phyloP scores from a whole-genome alignment of 2,113 vertebrate species.

The Chroicocephalus ridibundus region DNA sequence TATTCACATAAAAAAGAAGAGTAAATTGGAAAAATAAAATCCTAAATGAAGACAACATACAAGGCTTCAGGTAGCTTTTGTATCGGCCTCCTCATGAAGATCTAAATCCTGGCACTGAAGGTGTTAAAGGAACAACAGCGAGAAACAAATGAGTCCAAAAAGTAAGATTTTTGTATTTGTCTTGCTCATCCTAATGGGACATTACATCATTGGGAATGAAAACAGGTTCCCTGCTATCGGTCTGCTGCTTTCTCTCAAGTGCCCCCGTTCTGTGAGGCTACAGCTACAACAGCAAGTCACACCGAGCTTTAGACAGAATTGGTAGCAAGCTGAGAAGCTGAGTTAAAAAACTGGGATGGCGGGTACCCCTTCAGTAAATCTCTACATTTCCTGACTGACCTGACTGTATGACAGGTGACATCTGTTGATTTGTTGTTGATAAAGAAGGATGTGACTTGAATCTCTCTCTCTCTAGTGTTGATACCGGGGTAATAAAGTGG shows the following conservation, averaged over 20 bases:
- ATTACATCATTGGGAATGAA: background rate
- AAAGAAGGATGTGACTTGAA: slow-evolving; percentile 95
- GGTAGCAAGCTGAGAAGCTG: background rate
- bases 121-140: background rate
- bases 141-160: background rate
- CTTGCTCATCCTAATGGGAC: background rate
- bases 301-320: background rate
- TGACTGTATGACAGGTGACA: slow-evolving; percentile 93
- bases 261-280: fast-evolving
- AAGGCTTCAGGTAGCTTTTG: background rate
- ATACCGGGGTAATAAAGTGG: slow-evolving; percentile 97
- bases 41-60: background rate
- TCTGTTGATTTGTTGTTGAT: slow-evolving; percentile 88
- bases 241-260: background rate
- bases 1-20: background rate
- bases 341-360: background rate
- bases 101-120: background rate
- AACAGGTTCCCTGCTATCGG: fast-evolving
- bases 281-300: background rate
- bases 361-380: background rate
- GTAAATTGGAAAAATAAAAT: background rate
- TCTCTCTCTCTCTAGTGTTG: slow-evolving; percentile 91
- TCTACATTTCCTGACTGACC: slow-evolving; percentile 71
- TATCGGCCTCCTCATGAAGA: background rate
- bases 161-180: background rate